A percentile compares a stretch with the other conserved stretches of the same genome.
Conservation (phyloP, 2,888 invertebrate genomes). For the Hymenopus coronatus region DNA sequence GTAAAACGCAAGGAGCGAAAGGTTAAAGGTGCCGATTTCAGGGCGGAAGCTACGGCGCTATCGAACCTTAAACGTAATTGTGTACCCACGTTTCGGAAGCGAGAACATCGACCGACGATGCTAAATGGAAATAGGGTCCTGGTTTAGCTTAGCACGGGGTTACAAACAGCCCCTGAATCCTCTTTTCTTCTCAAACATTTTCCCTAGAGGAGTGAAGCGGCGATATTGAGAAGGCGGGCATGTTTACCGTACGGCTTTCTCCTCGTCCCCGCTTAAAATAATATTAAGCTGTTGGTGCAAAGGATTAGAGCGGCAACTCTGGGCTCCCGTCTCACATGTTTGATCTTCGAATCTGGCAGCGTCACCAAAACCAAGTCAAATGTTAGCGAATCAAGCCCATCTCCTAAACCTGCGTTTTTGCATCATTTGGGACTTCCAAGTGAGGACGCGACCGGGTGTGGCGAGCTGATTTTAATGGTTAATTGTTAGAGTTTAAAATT, state of each 20-base stretch:
- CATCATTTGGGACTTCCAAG: background rate
- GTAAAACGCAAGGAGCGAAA: background rate
- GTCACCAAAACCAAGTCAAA: background rate
- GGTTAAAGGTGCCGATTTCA: background rate
- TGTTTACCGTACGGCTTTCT: background rate
- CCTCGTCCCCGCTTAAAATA: background rate
- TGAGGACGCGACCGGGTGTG: too few species aligned
- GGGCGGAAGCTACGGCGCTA: background rate
- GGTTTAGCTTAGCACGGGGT: background rate
- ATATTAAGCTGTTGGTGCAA: slow-evolving; percentile 22
- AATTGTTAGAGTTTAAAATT: too few species aligned
- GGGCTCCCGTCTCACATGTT: slow-evolving; percentile 6
- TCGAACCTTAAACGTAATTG: background rate
- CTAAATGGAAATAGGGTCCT: background rate
- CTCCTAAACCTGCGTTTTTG: background rate
- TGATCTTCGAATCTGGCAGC: background rate
- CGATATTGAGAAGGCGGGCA: background rate
- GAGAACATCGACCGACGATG: background rate
- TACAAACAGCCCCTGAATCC: background rate
- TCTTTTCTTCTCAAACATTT: background rate
- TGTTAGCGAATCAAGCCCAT: background rate
- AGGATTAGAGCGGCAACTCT: slow-evolving; percentile 8
- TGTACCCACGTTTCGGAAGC: background rate
- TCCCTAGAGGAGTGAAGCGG: background rate
- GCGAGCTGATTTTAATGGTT: too few species aligned